phyloP scores from a whole-genome alignment of 2,113 vertebrate species.

The Aleadryas rufinucha region DNA sequence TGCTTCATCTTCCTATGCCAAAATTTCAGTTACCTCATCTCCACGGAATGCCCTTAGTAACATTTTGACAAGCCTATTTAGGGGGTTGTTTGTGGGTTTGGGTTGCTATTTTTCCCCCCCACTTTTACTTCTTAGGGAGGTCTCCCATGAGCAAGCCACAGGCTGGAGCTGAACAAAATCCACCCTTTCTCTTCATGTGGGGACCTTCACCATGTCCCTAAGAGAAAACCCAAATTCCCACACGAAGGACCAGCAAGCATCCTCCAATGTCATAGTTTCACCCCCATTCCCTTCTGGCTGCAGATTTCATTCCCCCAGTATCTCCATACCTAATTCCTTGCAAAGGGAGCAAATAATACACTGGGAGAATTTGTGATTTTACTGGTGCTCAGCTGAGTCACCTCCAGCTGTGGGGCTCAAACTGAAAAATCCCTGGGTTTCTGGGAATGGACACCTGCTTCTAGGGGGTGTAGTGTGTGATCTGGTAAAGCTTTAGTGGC shows the following conservation, averaged over 20 bases:
- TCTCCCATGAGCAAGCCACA: background rate
- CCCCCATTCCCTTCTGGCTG: background rate
- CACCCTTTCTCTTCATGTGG: background rate
- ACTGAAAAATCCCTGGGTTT: background rate
- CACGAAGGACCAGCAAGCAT: accelerated
- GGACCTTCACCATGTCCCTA: background rate
- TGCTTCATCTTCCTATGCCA: conserved; percentile 18
- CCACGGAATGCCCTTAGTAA: conserved; percentile 21
- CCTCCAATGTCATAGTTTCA: background rate
- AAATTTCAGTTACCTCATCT: conserved; percentile 33
- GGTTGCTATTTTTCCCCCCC: background rate
- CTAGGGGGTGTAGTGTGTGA: background rate
- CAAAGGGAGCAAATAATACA: background rate
- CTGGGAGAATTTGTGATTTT: background rate
- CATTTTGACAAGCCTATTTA: background rate
- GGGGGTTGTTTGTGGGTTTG: background rate
- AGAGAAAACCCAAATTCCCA: background rate
- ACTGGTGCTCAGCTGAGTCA: background rate
- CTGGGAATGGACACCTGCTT: background rate
- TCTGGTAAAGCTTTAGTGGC: background rate
- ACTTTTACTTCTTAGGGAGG: background rate
- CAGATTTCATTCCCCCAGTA: background rate
- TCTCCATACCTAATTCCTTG: background rate
- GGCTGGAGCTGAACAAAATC: background rate
- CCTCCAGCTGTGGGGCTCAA: background rate